phyloP scores from a whole-genome alignment of 1,140 invertebrate genomes.

The Ceratitis capitata region DNA sequence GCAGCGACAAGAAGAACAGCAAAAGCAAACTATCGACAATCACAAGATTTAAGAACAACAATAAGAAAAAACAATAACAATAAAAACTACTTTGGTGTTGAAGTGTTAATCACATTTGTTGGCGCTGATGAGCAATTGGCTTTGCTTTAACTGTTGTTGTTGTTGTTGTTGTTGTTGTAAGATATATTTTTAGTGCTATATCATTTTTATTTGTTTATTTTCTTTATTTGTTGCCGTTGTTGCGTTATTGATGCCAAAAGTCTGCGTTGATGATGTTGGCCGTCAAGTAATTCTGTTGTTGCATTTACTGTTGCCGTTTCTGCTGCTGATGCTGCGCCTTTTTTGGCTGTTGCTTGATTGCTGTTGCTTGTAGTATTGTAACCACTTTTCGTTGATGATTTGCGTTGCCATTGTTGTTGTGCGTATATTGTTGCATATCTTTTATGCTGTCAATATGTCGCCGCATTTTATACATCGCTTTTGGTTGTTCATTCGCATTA shows the following conservation, averaged over 20 bases:
- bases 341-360: neutral
- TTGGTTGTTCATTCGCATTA: neutral
- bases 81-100: neutral
- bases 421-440: neutral
- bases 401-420: neutral
- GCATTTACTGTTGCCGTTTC: neutral
- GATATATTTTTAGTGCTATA: no score
- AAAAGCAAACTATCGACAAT: neutral
- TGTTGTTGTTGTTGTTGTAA: neutral
- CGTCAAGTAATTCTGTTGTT: neutral
- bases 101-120: constrained; percentile 27
- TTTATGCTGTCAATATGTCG: constrained; percentile 2
- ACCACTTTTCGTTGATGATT: neutral
- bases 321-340: neutral
- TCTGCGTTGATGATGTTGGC: neutral
- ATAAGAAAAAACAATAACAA: no score
- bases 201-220: neutral
- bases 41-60: no score
- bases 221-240: neutral
- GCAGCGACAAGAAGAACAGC: neutral
- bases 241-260: neutral
- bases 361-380: neutral
- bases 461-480: neutral
- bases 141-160: neutral
- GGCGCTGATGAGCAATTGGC: constrained; percentile 21